Conservation (phyloP, 2,113 vertebrate genomes). For the Zosterops borbonicus region DNA sequence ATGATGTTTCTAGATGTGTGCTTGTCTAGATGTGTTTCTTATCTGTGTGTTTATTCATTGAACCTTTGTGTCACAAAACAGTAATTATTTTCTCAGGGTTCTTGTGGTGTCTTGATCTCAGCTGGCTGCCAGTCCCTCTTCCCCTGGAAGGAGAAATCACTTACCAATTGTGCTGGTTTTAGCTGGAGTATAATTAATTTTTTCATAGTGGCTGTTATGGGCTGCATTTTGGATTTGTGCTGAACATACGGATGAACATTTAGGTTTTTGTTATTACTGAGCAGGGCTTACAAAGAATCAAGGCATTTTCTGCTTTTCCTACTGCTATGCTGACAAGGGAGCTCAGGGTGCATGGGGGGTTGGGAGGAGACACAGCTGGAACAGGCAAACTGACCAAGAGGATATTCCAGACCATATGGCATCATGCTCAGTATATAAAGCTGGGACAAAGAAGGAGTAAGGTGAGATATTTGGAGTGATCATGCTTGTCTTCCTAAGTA, state of each 20-base stretch:
- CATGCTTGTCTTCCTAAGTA: neutral
- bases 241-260: neutral
- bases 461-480: neutral
- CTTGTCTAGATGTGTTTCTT: neutral
- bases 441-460: neutral
- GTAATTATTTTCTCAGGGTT: neutral
- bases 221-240: neutral
- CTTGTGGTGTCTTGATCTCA: neutral
- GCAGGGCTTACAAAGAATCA: neutral
- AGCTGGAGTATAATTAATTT: neutral
- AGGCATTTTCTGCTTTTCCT: neutral
- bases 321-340: neutral
- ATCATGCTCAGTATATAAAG: neutral
- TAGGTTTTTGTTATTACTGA: neutral
- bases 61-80: neutral
- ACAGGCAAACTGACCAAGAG: neutral
- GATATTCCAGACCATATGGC: neutral
- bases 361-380: neutral
- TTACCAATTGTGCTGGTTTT: neutral
- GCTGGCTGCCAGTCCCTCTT: neutral
- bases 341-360: neutral
- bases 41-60: neutral
- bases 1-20: neutral
- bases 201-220: neutral
- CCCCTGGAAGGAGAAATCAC: neutral